Base-by-base conservation (phyloP, 2,113 vertebrate species). In the Stictonetta naevosa region DNA sequence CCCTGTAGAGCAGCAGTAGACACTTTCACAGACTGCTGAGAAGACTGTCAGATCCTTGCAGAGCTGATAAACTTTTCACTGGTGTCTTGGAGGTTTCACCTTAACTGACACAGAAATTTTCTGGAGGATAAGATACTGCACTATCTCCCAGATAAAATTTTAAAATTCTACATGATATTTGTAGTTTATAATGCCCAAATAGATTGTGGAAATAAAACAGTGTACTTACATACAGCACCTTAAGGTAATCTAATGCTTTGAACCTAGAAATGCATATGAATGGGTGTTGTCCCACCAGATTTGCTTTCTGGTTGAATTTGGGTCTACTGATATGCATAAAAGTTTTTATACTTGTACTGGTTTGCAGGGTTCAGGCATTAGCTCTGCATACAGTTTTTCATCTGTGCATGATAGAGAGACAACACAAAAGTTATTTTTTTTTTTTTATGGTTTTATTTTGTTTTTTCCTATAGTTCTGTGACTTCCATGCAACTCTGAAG, bases 401-500 rank as follows among this genome's bases (percentile, higher is more conserved):
- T 72, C 58, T 92, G 22, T 26, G 8, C 19, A 18, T 52, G 58
- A 62, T 55, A 83, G 4, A 62, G 14, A 80, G 1, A 21, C 19
- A 25, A 29, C 13, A 72, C 1, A 73, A 74, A 91, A 91, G 58
- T 28, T 8, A 89, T 46, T 88, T 94, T 72, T 28, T 8, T 87
- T 46, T 88, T 94, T 72, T 78, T 55, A 62, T 89, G 23, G 14
- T 3, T 78, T 75, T 58, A 8, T 55, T 90, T 77, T 50, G 6
- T 56, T 93, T 79, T 76, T 22, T 60, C 20, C 34, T 86, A 58
- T 77, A 44, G 3, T 3, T 92, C 91, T 88, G n/a, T 89, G 53
- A 48, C 55, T 96, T 90, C 23, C 85, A 34, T 78, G 42, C 42
- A 95, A 33, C 82, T 90, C 60, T 75, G 75, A 85, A 88, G 29